Base-by-base conservation (phyloP, 1,140 invertebrate genomes). In the Orussus abietinus region DNA sequence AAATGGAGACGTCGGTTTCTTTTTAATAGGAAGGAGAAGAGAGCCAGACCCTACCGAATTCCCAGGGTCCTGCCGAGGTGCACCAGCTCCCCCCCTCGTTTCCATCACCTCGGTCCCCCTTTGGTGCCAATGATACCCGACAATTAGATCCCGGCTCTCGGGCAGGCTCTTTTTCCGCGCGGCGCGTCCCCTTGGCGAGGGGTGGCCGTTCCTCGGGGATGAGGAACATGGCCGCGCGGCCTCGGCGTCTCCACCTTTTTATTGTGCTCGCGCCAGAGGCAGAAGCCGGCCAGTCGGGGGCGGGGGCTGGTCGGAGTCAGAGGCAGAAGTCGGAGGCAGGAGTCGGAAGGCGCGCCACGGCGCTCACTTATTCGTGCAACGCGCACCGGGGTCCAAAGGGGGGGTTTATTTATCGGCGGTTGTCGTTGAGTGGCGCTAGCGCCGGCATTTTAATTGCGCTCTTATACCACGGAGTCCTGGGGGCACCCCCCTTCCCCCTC, bases 391-490 rank as follows among this genome's bases (percentile, higher is more conserved):
- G n/a, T n/a, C n/a, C n/a, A n/a, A n/a, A n/a, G n/a, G 10, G 22
- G 9, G 31, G 31, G 31, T 18, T 36, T 36, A 36, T 36, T 36
- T 36, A 36, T 36, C 34, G 34, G 18, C 34, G 34, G 34, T 36
- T 36, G 14, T 19, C 15, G 9, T 18, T 19, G 34, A 36, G 34
- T 36, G 34, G 34, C 34, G 34, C 34, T 36, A 36, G 34, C 34
- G 12, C 18, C n/a, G 34, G 34, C 34, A 36, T 36, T 36, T 36
- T 36, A 36, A 36, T 36, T 36, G 34, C 34, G 34, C 34, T 36
- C 34, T 36, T 36, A 36, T 36, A 17, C 34, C 34, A 36, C 31
- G 14, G 31, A 13, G 31, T 9, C 31, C 18, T n/a, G 6, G 22
- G 22, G 22, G 22, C 22, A n/a, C 6, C 22, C 6, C 6, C 6